Evolutionary conservation across 2,888 invertebrate species (phyloP).

Genomic region (Pocota personata): DNA sequence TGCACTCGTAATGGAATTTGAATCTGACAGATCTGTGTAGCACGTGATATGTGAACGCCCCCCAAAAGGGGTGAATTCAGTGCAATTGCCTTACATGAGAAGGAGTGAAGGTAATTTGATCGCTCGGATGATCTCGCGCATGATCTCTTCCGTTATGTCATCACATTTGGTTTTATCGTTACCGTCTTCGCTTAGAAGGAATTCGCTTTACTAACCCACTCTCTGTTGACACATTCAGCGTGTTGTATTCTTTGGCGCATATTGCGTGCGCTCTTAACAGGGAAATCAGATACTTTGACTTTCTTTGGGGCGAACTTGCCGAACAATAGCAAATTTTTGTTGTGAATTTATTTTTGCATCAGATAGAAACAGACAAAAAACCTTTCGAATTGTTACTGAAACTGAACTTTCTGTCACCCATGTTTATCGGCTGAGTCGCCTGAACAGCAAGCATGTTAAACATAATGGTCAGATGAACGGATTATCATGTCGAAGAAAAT

Average conservation of each 20-base stretch:
- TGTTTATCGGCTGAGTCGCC: conserved; percentile 22
- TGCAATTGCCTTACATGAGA: neutral
- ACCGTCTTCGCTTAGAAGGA: conserved; percentile 36
- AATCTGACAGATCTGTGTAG: conserved; percentile 51
- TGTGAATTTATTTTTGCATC: conserved; percentile 25
- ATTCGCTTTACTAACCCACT: conserved; percentile 69
- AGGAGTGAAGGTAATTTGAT: conserved; percentile 54
- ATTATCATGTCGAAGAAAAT: conserved; percentile 60
- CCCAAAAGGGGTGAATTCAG: conserved; percentile 20
- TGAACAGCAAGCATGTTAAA: conserved; percentile 4
- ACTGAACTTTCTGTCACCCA: conserved; percentile 52
- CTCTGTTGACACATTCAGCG: conserved; percentile 47
- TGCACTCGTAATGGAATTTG: conserved; percentile 50
- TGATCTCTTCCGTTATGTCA: conserved; percentile 68
- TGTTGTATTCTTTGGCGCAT: conserved; percentile 16
- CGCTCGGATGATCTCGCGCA: conserved; percentile 52
- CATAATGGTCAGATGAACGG: conserved; percentile 38
- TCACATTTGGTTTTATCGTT: conserved; percentile 20
- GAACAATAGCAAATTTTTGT: neutral
- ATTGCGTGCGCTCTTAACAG: conserved; percentile 47
- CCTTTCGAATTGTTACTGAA: conserved; percentile 43
- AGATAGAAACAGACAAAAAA: conserved; percentile 15
- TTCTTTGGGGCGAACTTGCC: conserved; percentile 58
- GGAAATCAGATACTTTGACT: conserved; percentile 66
- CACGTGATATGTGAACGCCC: conserved; percentile 54